Evolutionary conservation across 1,140 invertebrate species (phyloP).

Genomic region (Streblospio benedicti): DNA sequence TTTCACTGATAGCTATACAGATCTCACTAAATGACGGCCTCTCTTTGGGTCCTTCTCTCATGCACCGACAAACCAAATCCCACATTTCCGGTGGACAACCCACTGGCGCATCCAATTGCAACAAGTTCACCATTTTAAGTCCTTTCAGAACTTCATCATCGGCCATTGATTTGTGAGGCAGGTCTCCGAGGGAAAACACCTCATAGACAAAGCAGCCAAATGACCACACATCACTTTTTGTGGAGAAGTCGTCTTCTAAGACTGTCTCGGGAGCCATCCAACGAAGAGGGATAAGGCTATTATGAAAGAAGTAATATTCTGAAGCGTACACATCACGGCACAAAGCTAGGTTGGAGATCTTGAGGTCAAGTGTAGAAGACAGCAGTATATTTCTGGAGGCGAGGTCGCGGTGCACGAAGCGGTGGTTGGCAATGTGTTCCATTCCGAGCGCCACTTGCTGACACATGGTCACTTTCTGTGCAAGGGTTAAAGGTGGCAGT

Average conservation of each 20-base stretch:
- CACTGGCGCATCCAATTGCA: neutral
- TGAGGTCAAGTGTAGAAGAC: conserved; percentile 69
- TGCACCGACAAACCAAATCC: conserved; percentile 55
- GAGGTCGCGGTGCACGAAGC: conserved; percentile 76
- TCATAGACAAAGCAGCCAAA: conserved; percentile 45
- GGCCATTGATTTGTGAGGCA: conserved; percentile 33
- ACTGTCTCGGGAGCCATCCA: conserved; percentile 84
- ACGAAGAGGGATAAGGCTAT: conserved; percentile 63
- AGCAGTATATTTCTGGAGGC: conserved; percentile 88
- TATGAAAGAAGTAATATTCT: conserved; percentile 58
- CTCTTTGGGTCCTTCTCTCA: conserved; percentile 57
- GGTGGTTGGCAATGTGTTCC: conserved; percentile 66
- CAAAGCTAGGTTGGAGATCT: conserved; percentile 72
- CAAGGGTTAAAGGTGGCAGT: conserved; percentile 54
- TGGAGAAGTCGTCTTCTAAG: conserved; percentile 60
- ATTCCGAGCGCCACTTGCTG: conserved; percentile 73
- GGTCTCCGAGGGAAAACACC: conserved; percentile 38
- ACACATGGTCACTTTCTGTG: conserved; percentile 59
- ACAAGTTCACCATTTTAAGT: neutral
- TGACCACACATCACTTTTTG: conserved; percentile 42
- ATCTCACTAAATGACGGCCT: conserved; percentile 49
- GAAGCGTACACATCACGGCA: conserved; percentile 74
- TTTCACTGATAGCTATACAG: neutral
- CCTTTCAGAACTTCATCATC: conserved; percentile 53
- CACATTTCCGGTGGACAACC: conserved; percentile 54